Percentiles rank a stretch among this genome's conserved stretches.
These are phyloP conservation scores for Protula sp. DNA, from an alignment of 2,888 invertebrate genomes.

Conservation along the genomic window DNA sequence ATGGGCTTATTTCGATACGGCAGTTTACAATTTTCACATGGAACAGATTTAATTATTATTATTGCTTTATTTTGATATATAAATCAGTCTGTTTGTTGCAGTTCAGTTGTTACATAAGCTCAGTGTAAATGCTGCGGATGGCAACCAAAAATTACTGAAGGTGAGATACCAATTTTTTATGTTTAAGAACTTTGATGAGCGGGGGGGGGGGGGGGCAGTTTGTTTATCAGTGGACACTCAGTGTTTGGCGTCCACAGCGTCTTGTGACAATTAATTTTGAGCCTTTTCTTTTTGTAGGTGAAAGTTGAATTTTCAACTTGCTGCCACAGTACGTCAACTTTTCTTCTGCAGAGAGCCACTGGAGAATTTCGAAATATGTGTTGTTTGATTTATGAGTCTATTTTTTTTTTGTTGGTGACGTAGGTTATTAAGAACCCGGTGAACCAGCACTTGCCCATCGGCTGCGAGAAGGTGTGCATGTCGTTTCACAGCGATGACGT, in stretches of 20 bases:
- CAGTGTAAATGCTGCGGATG: constrained; percentile 83
- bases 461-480: constrained; percentile 82
- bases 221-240: no score
- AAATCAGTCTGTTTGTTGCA: constrained; percentile 49
- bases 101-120: constrained; percentile 95
- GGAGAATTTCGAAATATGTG: not conserved
- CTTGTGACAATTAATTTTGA: no score
- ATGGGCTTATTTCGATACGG: no score
- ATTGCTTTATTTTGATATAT: no score
- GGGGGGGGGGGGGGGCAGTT: no score
- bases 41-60: no score
- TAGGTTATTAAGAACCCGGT: constrained; percentile 93
- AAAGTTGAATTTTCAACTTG: no score
- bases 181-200: no score
- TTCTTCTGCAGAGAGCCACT: not conserved
- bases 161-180: constrained; percentile 61
- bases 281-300: no score
- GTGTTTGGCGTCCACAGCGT: no score
- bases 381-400: not conserved
- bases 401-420: constrained; percentile 47
- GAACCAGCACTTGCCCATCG: constrained; percentile 88
- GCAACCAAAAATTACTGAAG: constrained; percentile 76
- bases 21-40: no score
- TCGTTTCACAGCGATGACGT: constrained; percentile 78
- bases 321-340: not conserved